Evolutionary conservation across 2,888 invertebrate genomes (phyloP), one percentile per base, ranked within the genome.

Genomic region (Drosophila atripex): DNA sequence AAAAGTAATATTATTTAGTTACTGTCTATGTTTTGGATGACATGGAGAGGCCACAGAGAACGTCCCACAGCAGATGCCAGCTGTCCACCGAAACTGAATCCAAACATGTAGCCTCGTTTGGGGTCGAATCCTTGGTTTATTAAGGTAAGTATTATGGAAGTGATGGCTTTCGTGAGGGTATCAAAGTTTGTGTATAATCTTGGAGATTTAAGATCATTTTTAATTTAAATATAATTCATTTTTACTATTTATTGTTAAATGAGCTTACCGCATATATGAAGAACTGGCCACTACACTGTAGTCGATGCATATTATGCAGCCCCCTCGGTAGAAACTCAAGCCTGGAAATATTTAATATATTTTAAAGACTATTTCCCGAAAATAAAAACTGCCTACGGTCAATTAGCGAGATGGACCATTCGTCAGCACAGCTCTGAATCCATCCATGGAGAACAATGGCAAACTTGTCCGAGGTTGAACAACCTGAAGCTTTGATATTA

Each of bases 71-170:
- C 82, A 0, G 89, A 87, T 0, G 90, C 91, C 25, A 91, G 49
- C 71, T 90, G 91, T 0, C 90, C 91, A 12, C 91, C 91, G 63
- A 89, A 90, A 57, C 91, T 91, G 46, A 91, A 91, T n/a, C 91
- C 91, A 77, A 91, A 91, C 75, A 91, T 86, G 52, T 84, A 91
- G 0, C 84, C 87, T 8, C 78, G 78, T 5, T 66, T 75, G 2
- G 89, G 80, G 54, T 89, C 74, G 2, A 91, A 78, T 2, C 91
- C 91, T 49, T 84, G 73, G n/a, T 61, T 55, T n/a, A 88, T 70
- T 3, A 91, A 57, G 0, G 78, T 66, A 3, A 73, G 21, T 11
- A 91, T 49, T 35, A 90, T 83, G 3, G 76, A 64, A 0, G 78
- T 75, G n/a, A 91, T 76, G 5, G 86, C 77, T 14, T 78, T 76